Conservation (phyloP, 2,797 vertebrate genomes). For the Chromobotia macracanthus region DNA sequence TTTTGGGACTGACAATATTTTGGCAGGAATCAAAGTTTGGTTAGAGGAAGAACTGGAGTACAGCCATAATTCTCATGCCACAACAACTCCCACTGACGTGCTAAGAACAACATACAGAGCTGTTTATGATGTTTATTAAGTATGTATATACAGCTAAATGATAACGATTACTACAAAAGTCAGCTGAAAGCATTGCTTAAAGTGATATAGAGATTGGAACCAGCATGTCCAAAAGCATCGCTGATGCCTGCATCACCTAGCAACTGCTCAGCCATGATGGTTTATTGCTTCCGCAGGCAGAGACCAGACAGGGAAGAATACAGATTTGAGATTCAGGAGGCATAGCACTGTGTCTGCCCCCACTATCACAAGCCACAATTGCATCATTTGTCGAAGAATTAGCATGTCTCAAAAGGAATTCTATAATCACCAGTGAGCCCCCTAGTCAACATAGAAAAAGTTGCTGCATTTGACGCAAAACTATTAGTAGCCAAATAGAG, state of each 20-base stretch:
- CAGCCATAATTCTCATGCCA: neutral
- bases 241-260: conserved; percentile 12
- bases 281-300: neutral
- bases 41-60: neutral
- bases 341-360: neutral
- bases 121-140: neutral
- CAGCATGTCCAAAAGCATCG: conserved; percentile 8
- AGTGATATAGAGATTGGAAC: neutral
- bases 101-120: neutral
- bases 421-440: neutral
- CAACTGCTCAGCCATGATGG: conserved; percentile 1
- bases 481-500: conserved; percentile 21
- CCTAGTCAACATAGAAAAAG: neutral
- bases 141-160: neutral
- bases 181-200: neutral
- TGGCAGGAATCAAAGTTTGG: neutral
- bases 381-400: conserved; percentile 17
- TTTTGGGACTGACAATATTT: neutral
- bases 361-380: conserved; percentile 2
- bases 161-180: neutral
- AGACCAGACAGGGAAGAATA: conserved; percentile 19
- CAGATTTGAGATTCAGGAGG: neutral
- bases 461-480: neutral
- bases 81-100: neutral
- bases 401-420: neutral